Evolutionary conservation across 2,888 invertebrate genomes (phyloP), one percentile per base, ranked within the genome.

Genomic region (Tinea trinotella): DNA sequence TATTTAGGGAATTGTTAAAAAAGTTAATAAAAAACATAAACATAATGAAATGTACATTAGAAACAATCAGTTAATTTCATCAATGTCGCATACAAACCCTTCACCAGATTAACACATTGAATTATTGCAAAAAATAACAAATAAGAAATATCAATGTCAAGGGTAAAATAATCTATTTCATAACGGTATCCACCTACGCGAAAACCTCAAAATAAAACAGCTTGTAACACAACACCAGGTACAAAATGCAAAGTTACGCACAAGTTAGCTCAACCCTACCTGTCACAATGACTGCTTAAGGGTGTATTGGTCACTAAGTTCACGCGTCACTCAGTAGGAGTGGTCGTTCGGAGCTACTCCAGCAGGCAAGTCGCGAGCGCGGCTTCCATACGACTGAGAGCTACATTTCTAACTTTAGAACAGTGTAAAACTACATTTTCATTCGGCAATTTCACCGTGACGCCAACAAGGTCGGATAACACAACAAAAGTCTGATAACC

Each of bases 321-420:
- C 48, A 81, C 84, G 10, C 18, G 77, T 81, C 82, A 81, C 82
- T 82, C 83, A 30, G n/a, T 20, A 12, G 48, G 76, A 80, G 82
- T 81, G 82, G 82, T 81, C 80, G 79, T 46, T 46, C 19, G 18
- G 18, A 46, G 46, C 19, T 18, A 6, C 46, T 17, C 46, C 40
- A 40, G 40, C 13, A 40, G 46, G 46, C 46, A 73, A 78, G 68
- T 75, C 81, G 76, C 85, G 76, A 67, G 69, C 83, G 79, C 82
- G 77, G 82, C 76, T 75, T 74, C 75, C 78, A 71, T 76, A 79
- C 84, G 83, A 87, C 86, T 87, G 81, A 61, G 65, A 61, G 65
- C 64, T 61, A 63, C 59, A 68, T 66, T 62, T 73, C 78, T 84
- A 84, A 71, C 73, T 71, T 69, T 84, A 83, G 83, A 71, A 59